Evolutionary conservation across 35 echinoderm and acorn worm genomes (phyloP), one percentile per base, ranked within the genome.

Genomic region (Eucidaris tribuloides): DNA sequence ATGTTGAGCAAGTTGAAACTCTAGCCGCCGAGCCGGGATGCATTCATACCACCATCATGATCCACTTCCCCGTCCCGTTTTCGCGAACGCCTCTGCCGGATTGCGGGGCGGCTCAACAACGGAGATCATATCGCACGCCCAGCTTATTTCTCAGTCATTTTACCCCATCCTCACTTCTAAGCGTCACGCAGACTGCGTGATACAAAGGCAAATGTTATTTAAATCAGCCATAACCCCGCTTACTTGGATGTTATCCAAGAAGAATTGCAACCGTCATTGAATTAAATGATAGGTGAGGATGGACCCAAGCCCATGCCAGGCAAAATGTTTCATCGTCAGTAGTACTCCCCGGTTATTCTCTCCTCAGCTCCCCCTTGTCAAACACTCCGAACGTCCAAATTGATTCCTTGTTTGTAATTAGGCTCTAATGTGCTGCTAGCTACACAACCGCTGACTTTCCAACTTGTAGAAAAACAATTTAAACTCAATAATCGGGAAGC

Each of bases 261-360:
- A 74, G 68, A 74, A 74, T 74, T 74, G 68, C 68, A 74, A 42
- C n/a, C n/a, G 38, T 74, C 68, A 74, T 74, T 74, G 68, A 74
- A 74, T 74, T 74, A 74, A 33, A 33, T 14, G n/a, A n/a, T n/a
- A n/a, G n/a, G n/a, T n/a, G n/a, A n/a, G n/a, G n/a, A n/a, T n/a
- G n/a, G n/a, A n/a, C n/a, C n/a, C n/a, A n/a, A n/a, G n/a, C n/a
- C n/a, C n/a, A n/a, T n/a, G n/a, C n/a, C n/a, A n/a, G n/a, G n/a
- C n/a, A n/a, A n/a, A n/a, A n/a, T n/a, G n/a, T n/a, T n/a, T n/a
- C n/a, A n/a, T n/a, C n/a, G n/a, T n/a, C n/a, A n/a, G n/a, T n/a
- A n/a, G n/a, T n/a, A n/a, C n/a, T n/a, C n/a, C n/a, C n/a, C n/a
- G n/a, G n/a, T n/a, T n/a, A n/a, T n/a, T n/a, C n/a, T n/a, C n/a